These are phyloP conservation scores for Tragopan temminckii DNA, from an alignment of 2,797 vertebrate genomes.

Conservation along the genomic window DNA sequence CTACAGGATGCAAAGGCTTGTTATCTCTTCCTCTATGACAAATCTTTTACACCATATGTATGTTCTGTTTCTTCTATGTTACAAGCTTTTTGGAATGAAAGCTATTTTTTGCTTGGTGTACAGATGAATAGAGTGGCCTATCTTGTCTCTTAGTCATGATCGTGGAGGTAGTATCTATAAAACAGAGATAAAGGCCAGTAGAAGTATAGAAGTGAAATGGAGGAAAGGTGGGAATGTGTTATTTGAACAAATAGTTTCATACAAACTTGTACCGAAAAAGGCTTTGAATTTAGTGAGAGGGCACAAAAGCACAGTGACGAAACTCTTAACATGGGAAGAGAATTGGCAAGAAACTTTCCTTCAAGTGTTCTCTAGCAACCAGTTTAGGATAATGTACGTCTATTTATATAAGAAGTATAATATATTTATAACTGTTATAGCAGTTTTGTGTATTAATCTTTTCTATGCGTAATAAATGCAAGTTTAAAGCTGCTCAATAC, in stretches of 20 bases:
- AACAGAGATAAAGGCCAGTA: neutral
- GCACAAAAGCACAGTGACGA: neutral
- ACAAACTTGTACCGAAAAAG: neutral
- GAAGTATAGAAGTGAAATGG: neutral
- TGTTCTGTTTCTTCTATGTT: neutral
- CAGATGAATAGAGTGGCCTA: neutral
- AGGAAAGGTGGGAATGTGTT: neutral
- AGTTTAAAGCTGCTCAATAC: neutral
- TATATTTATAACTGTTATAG: neutral
- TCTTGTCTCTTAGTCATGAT: neutral
- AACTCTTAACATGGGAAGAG: neutral
- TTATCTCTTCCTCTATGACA: neutral
- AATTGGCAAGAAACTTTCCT: neutral
- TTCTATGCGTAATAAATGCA: neutral
- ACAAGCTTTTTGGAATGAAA: neutral
- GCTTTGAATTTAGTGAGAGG: neutral
- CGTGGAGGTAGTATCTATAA: neutral
- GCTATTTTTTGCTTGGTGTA: neutral
- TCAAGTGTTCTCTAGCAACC: neutral
- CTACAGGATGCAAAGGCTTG: neutral
- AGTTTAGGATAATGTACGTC: neutral
- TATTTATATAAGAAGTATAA: neutral
- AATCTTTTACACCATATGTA: rapidly evolving
- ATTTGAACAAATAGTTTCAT: neutral
- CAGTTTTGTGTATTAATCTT: neutral